Base-by-base conservation (phyloP, 2,113 vertebrate species). In the Corythoichthys haematopterus region DNA sequence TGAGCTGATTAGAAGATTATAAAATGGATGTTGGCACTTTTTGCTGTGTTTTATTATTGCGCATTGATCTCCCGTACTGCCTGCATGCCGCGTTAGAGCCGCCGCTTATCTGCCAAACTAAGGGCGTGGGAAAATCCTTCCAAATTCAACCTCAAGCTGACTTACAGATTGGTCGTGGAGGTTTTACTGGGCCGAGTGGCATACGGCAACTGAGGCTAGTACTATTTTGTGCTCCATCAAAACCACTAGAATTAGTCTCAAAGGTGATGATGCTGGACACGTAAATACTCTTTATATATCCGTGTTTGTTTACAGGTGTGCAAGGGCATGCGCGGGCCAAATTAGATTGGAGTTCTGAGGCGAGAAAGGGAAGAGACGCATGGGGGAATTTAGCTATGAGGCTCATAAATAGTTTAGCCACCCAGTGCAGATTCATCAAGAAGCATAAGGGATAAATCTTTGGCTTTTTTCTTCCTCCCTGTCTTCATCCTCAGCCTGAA, bases 351-450 rank as follows among this genome's bases (percentile, higher is more conserved):
- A 85, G 83, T 88, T 87, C 71, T 53, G 80, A 85, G 83, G 85
- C 83, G 83, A 84, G 83, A 70, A 84, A 84, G 71, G 78, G 75
- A 77, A 85, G 86, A 87, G 85, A 90, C 80, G 91, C 88, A 88
- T 91, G 90, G 86, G 88, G 87, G 88, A 90, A 89, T 88, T 88
- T 87, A 80, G 88, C 87, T 86, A 79, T 84, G 89, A 87, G 85
- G 85, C 90, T 92, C 91, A 93, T 92, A 92, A 92, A 93, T 93
- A 92, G 90, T 92, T 93, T 90, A 92, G 86, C 85, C 88, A 90
- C 81, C 89, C 85, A 87, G 87, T 86, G 89, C 89, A 92, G 89
- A 92, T 93, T 93, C 89, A 92, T 92, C 90, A 91, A 90, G 86
- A 88, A 83, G 88, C 72, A 70, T 88, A 78, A 90, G 86, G 87